These are phyloP conservation scores for Anarsia innoxiella DNA, from an alignment of 2,888 invertebrate species.

Conservation along the genomic window DNA sequence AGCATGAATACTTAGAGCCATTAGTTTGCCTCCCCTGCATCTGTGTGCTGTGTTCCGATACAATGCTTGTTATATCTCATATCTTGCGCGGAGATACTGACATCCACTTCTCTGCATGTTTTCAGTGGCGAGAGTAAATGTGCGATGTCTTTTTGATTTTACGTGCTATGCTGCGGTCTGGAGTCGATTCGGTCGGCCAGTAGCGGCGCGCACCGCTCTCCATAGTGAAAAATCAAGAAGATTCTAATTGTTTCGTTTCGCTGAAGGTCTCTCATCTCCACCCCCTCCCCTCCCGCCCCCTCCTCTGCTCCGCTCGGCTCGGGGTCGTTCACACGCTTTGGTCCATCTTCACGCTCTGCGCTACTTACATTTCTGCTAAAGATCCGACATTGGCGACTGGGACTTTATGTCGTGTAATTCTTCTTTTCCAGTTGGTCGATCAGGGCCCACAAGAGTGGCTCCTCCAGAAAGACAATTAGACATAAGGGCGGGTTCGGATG, in stretches of 20 bases:
- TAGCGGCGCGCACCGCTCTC: slow-evolving; percentile 48
- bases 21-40: slow-evolving; percentile 60
- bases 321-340: slow-evolving; percentile 61
- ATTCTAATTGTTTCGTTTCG: slow-evolving; percentile 59
- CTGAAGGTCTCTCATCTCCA: slow-evolving; percentile 73
- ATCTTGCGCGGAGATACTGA: slow-evolving; percentile 36
- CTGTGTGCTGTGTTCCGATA: slow-evolving; percentile 59
- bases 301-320: slow-evolving; percentile 34
- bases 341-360: slow-evolving; percentile 70
- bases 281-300: slow-evolving; percentile 26
- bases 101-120: slow-evolving; percentile 59
- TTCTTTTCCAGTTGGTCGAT: slow-evolving; percentile 76
- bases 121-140: slow-evolving; percentile 54
- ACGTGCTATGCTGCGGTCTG: slow-evolving; percentile 54
- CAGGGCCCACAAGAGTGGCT: slow-evolving; percentile 76
- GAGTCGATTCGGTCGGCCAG: slow-evolving; percentile 28
- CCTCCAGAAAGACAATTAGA: slow-evolving; percentile 75
- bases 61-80: slow-evolving; percentile 44
- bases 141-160: slow-evolving; percentile 73
- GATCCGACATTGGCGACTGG: slow-evolving; percentile 61
- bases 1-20: slow-evolving; percentile 58
- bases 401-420: slow-evolving; percentile 71
- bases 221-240: slow-evolving; percentile 67
- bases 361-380: slow-evolving; percentile 66
- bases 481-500: slow-evolving; percentile 66